Base-by-base conservation (phyloP, 2,797 vertebrate genomes). In the Urocyon cinereoargenteus region DNA sequence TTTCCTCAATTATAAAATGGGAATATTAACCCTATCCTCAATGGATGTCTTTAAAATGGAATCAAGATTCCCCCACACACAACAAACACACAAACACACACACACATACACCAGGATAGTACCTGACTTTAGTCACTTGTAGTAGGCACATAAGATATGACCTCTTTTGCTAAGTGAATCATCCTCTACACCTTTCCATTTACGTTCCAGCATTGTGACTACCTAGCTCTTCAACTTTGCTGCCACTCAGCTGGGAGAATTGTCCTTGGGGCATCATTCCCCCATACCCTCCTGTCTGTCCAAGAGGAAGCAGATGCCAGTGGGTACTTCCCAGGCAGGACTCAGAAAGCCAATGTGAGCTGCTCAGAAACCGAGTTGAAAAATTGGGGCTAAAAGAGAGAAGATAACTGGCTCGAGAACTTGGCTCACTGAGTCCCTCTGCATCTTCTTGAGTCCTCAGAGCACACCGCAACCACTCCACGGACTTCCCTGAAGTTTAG, bases 41-140 rank as follows among this genome's bases (percentile, higher is more conserved):
- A 64, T 84, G 49, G 68, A 85, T 66, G 85, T 79, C 89, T 55
- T 85, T 84, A 24, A 84, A 93, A 91, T 34, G 93, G 53, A 96
- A 78, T 68, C 86, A 22, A 90, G 62, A 31, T 59, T 7, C 14
- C 5, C 36, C 21, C 21, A 1, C 12, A 64, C 62, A 16, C 62
- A 62, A 45, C 10, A 53, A 12, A 73, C 28, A 66, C 82, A 72
- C 75, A 51, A 77, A 91, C 16, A 28, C 5, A 57, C 7, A 34
- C 59, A 59, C 68, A 83, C 59, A 85, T 22, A 68, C 4, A 24
- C 53, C 31, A 55, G 34, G 34, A 59, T 45, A 62, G 57, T 22
- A 70, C 28, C n/a, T 79, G 72, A 45, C 16, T 18, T 2, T 53
- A 79, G 7, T 68, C 6, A 5, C 12, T 3, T 83, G 22, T 72